Percentiles rank a stretch among this genome's conserved stretches.
These are phyloP conservation scores for Sebastes dallii DNA, from an alignment of 2,797 vertebrate species.

Conservation along the genomic window DNA sequence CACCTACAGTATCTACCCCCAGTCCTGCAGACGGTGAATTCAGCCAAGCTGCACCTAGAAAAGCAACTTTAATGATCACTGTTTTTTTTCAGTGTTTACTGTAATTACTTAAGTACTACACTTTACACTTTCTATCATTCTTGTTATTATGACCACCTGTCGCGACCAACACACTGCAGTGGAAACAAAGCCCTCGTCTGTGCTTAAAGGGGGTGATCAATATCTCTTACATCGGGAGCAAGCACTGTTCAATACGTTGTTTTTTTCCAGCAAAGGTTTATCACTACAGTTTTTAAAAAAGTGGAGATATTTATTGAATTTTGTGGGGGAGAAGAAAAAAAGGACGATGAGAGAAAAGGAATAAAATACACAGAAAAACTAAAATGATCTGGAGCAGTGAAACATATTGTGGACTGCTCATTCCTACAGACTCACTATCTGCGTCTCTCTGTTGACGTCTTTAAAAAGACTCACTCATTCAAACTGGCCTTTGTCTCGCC, in stretches of 20 bases:
- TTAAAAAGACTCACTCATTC: background rate
- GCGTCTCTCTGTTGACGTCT: background rate
- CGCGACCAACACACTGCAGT: background rate
- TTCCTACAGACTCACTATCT: background rate
- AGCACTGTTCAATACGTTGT: background rate
- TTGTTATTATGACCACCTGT: background rate
- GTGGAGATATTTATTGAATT: background rate
- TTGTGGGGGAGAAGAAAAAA: background rate
- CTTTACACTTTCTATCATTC: background rate
- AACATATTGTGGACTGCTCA: background rate
- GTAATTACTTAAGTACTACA: background rate
- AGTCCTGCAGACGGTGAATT: background rate
- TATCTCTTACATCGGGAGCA: background rate
- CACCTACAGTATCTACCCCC: background rate
- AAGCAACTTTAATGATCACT: background rate
- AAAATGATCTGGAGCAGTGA: background rate
- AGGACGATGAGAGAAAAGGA: background rate
- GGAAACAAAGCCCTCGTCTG: background rate
- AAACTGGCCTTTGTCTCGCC: background rate
- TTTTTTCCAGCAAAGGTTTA: background rate
- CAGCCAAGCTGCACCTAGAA: background rate
- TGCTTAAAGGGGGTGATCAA: background rate
- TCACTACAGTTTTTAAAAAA: slow-evolving; percentile 10
- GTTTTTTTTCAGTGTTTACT: background rate
- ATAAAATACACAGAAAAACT: background rate